These are phyloP conservation scores for Panonychus citri DNA, from an alignment of 1,140 invertebrate genomes.

Conservation along the genomic window DNA sequence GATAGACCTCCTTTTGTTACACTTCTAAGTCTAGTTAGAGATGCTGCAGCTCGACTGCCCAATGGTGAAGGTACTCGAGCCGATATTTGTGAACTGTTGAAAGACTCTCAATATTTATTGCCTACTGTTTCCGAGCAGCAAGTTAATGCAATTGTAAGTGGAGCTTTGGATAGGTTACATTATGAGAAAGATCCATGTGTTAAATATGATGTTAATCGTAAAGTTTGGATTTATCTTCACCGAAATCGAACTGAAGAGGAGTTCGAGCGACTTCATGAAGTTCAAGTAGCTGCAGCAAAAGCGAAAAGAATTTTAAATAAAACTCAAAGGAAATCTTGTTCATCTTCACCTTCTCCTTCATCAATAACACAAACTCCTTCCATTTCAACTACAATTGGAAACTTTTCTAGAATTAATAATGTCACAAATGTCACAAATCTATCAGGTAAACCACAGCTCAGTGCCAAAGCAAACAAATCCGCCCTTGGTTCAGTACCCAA, in stretches of 20 bases:
- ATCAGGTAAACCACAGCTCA: no score
- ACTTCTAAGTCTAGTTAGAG: slow-evolving; percentile 50
- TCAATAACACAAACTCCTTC: not conserved
- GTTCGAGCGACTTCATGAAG: slow-evolving; percentile 34
- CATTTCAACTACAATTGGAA: not conserved
- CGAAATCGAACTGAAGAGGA: slow-evolving; percentile 46
- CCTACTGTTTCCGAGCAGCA: slow-evolving; percentile 40
- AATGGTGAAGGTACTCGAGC: slow-evolving; percentile 72
- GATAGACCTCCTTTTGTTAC: slow-evolving; percentile 73
- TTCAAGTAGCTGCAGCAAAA: slow-evolving; percentile 26
- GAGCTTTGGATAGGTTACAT: slow-evolving; percentile 62
- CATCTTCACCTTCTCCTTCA: no score
- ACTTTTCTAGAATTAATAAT: no score
- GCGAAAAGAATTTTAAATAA: slow-evolving; percentile 17
- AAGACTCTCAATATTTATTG: slow-evolving; percentile 60
- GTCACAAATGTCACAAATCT: no score
- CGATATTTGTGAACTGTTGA: slow-evolving; percentile 59
- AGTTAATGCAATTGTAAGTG: slow-evolving; percentile 56
- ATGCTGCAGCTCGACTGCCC: slow-evolving; percentile 70
- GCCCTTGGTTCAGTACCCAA: no score
- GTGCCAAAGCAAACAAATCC: no score
- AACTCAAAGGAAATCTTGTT: not conserved
- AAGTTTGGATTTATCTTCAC: slow-evolving; percentile 76
- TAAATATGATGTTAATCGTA: slow-evolving; percentile 60
- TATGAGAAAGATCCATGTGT: slow-evolving; percentile 72